Evolutionary conservation across 2,888 invertebrate genomes (phyloP).

Genomic region (Spicauda simplicius): DNA sequence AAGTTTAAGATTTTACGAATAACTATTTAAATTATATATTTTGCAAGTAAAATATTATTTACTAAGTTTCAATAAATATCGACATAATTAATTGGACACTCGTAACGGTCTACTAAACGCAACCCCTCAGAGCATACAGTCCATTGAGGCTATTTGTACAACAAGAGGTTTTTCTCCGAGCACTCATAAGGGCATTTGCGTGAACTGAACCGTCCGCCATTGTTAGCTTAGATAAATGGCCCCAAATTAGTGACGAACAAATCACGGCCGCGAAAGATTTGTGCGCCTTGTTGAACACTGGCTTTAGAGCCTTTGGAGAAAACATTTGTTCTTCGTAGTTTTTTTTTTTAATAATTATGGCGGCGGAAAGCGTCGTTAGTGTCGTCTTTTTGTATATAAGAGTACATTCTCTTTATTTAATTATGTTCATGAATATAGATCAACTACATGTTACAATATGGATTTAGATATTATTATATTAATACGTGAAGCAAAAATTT

Average conservation of each 20-base stretch:
- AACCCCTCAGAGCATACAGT: slow-evolving; percentile 37
- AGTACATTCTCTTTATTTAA: no score
- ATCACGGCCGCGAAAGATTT: slow-evolving; percentile 43
- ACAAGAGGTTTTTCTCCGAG: slow-evolving; percentile 54
- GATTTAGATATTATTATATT: no score
- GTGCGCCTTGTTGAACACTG: slow-evolving; percentile 27
- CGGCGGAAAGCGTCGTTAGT: background rate
- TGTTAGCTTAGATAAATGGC: slow-evolving; percentile 54
- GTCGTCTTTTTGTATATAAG: no score
- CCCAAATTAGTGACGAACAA: slow-evolving; percentile 51
- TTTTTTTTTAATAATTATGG: background rate
- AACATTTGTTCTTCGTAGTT: background rate
- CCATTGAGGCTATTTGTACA: slow-evolving; percentile 57
- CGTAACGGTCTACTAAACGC: background rate
- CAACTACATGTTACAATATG: no score
- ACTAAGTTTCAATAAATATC: background rate
- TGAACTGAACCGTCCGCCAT: slow-evolving; percentile 57
- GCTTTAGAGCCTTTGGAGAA: slow-evolving; percentile 4
- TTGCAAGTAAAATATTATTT: background rate
- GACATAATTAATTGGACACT: slow-evolving; percentile 8
- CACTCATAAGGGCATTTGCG: slow-evolving; percentile 54
- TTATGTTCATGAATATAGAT: no score
- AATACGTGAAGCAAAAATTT: no score
- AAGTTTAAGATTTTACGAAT: no score
- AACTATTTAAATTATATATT: no score